A percentile compares a stretch with the other conserved stretches of the same genome.
Evolutionary conservation across 2,888 invertebrate species (phyloP).

Genomic region (Acanthacorydalis orientalis): DNA sequence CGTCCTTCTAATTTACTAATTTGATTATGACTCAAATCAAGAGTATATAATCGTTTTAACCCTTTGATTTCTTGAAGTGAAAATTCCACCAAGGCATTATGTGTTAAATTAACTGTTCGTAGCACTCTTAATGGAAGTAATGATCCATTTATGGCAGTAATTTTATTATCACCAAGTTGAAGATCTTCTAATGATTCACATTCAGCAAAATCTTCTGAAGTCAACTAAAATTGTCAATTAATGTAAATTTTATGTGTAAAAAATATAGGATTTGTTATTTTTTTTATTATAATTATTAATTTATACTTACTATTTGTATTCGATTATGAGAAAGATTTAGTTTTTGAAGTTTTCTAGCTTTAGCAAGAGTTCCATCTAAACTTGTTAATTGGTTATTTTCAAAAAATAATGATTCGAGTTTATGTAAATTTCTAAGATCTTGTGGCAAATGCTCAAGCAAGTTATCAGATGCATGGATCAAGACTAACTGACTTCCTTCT

Average conservation of each 20-base stretch:
- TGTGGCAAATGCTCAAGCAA: conserved; percentile 50
- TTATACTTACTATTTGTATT: conserved; percentile 44
- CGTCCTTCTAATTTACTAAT: conserved; percentile 48
- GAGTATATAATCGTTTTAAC: conserved; percentile 45
- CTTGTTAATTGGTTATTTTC: conserved; percentile 53
- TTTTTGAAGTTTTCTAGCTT: conserved; percentile 44
- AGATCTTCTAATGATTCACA: conserved; percentile 50
- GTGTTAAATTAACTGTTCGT: conserved; percentile 53
- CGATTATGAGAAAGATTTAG: conserved; percentile 57
- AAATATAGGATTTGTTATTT: background rate
- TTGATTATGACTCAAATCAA: conserved; percentile 63
- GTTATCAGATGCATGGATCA: conserved; percentile 61
- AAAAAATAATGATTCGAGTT: conserved; percentile 52
- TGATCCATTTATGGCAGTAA: conserved; percentile 55
- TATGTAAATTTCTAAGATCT: conserved; percentile 50
- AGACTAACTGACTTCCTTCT: conserved; percentile 43
- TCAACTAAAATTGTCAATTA: conserved; percentile 30
- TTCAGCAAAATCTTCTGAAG: conserved; percentile 59
- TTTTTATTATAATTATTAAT: background rate
- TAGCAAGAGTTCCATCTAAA: conserved; percentile 54
- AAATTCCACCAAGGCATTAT: conserved; percentile 59
- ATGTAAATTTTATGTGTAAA: background rate
- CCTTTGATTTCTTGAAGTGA: conserved; percentile 66
- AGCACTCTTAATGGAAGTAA: conserved; percentile 49
- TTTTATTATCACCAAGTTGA: conserved; percentile 53